Percentiles rank a stretch among this genome's conserved stretches.
phyloP scores from a whole-genome alignment of 1,140 invertebrate genomes.

The Chrysomallon squamiferum region DNA sequence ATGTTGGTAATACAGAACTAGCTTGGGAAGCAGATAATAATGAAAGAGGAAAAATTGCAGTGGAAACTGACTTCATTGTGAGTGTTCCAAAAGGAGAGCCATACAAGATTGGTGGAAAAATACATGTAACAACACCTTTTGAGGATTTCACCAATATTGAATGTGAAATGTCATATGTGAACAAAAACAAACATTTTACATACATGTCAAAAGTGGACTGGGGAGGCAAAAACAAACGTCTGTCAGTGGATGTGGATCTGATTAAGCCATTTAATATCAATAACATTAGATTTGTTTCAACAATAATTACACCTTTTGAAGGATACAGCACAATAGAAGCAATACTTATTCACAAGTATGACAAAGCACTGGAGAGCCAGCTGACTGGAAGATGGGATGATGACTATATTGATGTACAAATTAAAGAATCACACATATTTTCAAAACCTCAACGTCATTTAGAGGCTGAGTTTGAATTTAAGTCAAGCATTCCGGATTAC shows the following conservation, averaged over 20 bases:
- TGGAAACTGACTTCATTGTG: neutral
- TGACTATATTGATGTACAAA: neutral
- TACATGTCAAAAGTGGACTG: too few relatives aligned
- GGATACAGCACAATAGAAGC: neutral
- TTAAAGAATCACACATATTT: neutral
- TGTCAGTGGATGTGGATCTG: conserved; percentile 7
- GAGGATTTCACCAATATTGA: neutral
- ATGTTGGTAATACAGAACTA: conserved; percentile 8
- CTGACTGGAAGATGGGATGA: neutral
- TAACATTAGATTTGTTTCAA: neutral
- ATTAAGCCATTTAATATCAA: conserved; percentile 1
- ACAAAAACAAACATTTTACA: neutral
- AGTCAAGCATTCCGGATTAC: neutral
- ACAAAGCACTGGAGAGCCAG: neutral
- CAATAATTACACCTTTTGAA: conserved; percentile 1
- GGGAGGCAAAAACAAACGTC: neutral
- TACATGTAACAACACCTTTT: conserved; percentile 1
- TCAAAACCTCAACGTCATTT: neutral
- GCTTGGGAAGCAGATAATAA: conserved; percentile 15
- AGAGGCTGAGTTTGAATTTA: neutral
- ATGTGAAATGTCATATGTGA: neutral
- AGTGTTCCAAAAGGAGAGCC: neutral
- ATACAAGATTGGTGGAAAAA: conserved; percentile 1
- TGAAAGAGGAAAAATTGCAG: conserved; percentile 1
- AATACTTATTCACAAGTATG: neutral